Evolutionary conservation across 2,888 invertebrate genomes (phyloP).

Genomic region (Capitulum mitella): DNA sequence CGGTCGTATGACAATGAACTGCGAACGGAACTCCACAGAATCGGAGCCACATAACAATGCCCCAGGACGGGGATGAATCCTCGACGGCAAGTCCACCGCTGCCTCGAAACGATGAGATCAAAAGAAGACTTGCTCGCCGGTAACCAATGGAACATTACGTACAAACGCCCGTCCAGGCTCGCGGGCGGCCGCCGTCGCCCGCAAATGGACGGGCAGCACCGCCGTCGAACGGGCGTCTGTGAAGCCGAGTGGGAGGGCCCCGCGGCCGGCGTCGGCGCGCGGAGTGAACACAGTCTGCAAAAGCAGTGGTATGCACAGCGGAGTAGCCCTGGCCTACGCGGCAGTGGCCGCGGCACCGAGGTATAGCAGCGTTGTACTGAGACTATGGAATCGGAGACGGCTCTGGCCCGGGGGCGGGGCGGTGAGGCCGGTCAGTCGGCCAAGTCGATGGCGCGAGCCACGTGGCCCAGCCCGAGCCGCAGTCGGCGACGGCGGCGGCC

Average conservation of each 20-base stretch:
- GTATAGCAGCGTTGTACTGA: slow-evolving; percentile 19
- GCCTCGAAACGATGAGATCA: slow-evolving; percentile 20
- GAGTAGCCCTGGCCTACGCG: not conserved
- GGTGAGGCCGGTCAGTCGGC: not conserved
- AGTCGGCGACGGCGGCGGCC: not conserved
- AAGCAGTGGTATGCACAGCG: not conserved
- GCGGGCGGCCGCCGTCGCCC: too few species aligned
- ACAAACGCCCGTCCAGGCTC: too few species aligned
- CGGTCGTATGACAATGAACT: not conserved
- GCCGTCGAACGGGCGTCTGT: too few species aligned
- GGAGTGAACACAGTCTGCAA: slow-evolving; percentile 7
- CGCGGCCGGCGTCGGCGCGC: too few species aligned
- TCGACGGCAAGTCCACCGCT: not conserved
- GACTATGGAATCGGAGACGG: not conserved
- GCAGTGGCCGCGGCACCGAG: not conserved
- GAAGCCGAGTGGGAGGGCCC: too few species aligned
- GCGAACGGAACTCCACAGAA: not conserved
- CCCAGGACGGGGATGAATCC: not conserved
- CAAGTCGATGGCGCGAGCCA: not conserved
- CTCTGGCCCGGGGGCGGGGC: not conserved
- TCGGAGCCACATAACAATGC: not conserved
- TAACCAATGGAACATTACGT: not conserved
- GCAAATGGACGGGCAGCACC: too few species aligned
- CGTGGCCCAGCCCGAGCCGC: not conserved
- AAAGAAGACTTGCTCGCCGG: not conserved